Evolutionary conservation across 2,888 invertebrate genomes (phyloP).

Genomic region (Drosophila cognata): DNA sequence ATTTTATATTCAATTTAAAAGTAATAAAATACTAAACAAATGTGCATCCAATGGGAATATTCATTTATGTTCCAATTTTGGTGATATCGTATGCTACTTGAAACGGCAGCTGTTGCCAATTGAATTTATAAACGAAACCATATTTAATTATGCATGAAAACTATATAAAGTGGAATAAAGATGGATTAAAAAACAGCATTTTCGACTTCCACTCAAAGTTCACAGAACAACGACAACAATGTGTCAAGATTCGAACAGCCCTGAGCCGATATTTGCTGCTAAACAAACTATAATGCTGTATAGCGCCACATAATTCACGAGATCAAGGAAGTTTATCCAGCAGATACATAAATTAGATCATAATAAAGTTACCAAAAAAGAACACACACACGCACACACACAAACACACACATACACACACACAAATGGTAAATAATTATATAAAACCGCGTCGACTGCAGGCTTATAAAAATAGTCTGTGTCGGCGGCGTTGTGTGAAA

Average conservation of each 20-base stretch:
- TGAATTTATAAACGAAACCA: slow-evolving; percentile 7
- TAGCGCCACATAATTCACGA: slow-evolving; percentile 32
- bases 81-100: not conserved
- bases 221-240: slow-evolving; percentile 42
- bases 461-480: slow-evolving; percentile 66
- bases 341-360: slow-evolving; percentile 70
- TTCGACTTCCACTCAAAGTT: slow-evolving; percentile 27
- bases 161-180: slow-evolving; percentile 42
- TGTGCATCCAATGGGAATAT: not conserved
- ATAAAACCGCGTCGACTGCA: slow-evolving; percentile 48
- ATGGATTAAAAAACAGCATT: slow-evolving; percentile 29
- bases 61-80: not conserved
- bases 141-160: slow-evolving; percentile 51
- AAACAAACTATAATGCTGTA: slow-evolving; percentile 28
- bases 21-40: not conserved
- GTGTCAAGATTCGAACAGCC: slow-evolving; percentile 50
- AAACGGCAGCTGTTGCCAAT: slow-evolving; percentile 39
- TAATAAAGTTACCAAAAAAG: slow-evolving; percentile 54
- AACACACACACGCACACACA: not conserved
- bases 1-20: not conserved
- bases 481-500: slow-evolving; percentile 50
- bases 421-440: slow-evolving; percentile 6
- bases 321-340: slow-evolving; percentile 40
- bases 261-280: slow-evolving; percentile 18
- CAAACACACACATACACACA: not conserved